These are phyloP conservation scores for Noctuana brunneofusca DNA, from an alignment of 2,888 invertebrate genomes.

Conservation along the genomic window DNA sequence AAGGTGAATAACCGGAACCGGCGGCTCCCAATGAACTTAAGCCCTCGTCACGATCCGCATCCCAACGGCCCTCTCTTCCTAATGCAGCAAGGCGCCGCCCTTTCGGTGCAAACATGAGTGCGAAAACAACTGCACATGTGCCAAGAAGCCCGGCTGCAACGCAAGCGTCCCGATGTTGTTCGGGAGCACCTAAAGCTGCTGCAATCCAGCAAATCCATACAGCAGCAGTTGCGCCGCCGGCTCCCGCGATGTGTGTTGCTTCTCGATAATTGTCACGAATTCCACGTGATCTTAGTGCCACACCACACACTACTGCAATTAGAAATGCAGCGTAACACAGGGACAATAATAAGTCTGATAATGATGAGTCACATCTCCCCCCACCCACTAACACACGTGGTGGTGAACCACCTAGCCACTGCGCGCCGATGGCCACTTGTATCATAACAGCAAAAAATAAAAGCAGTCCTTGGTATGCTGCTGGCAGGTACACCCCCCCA, in stretches of 20 bases:
- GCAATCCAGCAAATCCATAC: constrained; percentile 94
- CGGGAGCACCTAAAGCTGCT: constrained; percentile 90
- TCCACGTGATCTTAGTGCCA: constrained; percentile 92
- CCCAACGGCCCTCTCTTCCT: constrained; percentile 93
- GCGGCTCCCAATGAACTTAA: constrained; percentile 90
- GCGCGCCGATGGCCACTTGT: constrained; percentile 92
- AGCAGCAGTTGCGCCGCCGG: constrained; percentile 92
- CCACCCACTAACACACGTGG: constrained; percentile 73
- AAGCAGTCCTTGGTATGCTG: constrained; percentile 94
- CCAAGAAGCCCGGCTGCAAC: constrained; percentile 94
- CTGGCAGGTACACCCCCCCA: constrained; percentile 94
- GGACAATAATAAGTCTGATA: constrained; percentile 89
- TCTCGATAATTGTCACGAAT: constrained; percentile 97
- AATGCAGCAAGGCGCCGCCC: constrained; percentile 95
- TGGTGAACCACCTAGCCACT: constrained; percentile 93
- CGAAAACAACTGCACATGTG: constrained; percentile 92
- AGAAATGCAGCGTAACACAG: constrained; percentile 93
- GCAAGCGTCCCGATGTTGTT: constrained; percentile 92
- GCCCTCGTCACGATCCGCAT: constrained; percentile 91
- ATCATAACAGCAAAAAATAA: constrained; percentile 95
- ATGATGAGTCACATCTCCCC: constrained; percentile 85
- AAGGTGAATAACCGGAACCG: constrained; percentile 93
- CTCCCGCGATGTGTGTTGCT: constrained; percentile 95
- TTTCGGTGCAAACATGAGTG: constrained; percentile 97
- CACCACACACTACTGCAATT: constrained; percentile 91